Base-by-base conservation (phyloP, 2,888 invertebrate species). In the Arrhopalites spinosus region DNA sequence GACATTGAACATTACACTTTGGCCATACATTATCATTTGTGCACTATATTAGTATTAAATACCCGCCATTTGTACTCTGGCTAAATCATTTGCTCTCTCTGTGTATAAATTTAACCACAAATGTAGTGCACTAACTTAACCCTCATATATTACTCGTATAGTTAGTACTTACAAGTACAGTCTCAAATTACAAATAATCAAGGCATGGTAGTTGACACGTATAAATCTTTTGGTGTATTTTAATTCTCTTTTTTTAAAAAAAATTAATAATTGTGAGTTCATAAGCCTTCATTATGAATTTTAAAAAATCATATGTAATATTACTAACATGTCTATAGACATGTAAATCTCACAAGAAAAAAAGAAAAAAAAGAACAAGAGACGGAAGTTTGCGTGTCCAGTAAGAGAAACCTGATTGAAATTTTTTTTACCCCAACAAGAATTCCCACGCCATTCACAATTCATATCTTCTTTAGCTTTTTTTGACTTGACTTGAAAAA, bases 401-500 rank as follows among this genome's bases (percentile, higher is more conserved):
- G 5, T 29, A 29, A 29, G 23, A 61, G 61, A n/a, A 63, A 25
- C 63, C 25, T 63, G 63, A 63, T 63, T 63, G 63, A 63, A 29
- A 25, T 29, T 63, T 63, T 29, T 27, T 23, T 17, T 15, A 15
- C 63, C 25, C 25, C 63, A 63, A 25, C 20, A 29, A 29, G 29
- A 17, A 7, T 63, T 63, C 63, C 25, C 63, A 63, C 63, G 63
- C 63, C 63, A 30, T 63, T 63, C 27, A 5, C 13, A 7, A n/a
- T 17, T 15, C 50, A 13, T 29, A 29, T 29, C 25, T 29, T 27
- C 29, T 63, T 29, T 63, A 5, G 3, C 36, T 36, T 36, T 36
- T 36, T 36, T 36, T 36, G 5, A 7, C 36, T 36, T 29, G 17
- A 11, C 63, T 23, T 25, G 25, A 25, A 7, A 25, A 7, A 25